A percentile compares a stretch with the other conserved stretches of the same genome.
phyloP scores from a whole-genome alignment of 2,888 invertebrate species.

The Rhamnusium bicolor region DNA sequence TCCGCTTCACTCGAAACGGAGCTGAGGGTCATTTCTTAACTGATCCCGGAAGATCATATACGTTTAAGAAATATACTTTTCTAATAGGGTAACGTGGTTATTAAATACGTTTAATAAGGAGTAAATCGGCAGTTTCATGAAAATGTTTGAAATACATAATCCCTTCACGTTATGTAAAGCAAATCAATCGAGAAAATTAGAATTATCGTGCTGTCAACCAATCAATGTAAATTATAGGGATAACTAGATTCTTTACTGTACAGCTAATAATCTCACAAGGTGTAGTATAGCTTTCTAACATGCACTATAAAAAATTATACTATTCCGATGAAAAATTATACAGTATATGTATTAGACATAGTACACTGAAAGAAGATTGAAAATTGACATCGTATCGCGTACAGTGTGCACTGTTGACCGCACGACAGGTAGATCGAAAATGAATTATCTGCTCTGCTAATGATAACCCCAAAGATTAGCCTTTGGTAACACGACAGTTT shows the following conservation, averaged over 20 bases:
- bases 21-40: not conserved
- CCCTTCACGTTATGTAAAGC: not conserved
- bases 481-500: no score
- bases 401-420: no score
- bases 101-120: not conserved
- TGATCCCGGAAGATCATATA: not conserved
- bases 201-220: not conserved
- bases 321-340: no score
- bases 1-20: not conserved
- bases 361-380: no score
- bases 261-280: not conserved
- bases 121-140: not conserved
- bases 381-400: no score
- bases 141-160: not conserved
- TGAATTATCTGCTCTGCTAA: no score
- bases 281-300: no score
- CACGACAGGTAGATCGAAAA: no score
- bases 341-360: no score
- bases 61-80: not conserved
- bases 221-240: not conserved
- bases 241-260: not conserved
- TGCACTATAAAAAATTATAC: no score
- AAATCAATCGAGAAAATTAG: not conserved
- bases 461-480: no score
- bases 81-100: not conserved